phyloP scores from a whole-genome alignment of 2,113 vertebrate species.

The Antechinus stuartii region DNA sequence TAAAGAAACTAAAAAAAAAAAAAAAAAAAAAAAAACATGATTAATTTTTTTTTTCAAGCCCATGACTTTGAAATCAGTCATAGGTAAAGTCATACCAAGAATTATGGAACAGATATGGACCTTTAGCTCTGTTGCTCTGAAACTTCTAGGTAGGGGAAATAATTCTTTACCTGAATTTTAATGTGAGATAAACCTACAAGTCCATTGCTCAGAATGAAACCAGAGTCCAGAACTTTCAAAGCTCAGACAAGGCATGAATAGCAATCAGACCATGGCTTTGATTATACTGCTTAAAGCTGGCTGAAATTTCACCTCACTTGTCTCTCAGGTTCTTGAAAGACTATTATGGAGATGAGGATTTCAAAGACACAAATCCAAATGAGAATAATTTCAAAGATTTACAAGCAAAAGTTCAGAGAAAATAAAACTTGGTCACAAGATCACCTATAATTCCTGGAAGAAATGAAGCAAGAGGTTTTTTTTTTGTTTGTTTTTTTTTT shows the following conservation, averaged over 20 bases:
- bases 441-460: background rate
- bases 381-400: background rate
- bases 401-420: background rate
- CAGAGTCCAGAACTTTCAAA: background rate
- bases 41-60: background rate
- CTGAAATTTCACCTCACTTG: background rate
- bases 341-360: background rate
- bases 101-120: background rate
- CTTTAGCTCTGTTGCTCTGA: background rate
- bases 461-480: background rate
- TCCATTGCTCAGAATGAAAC: background rate
- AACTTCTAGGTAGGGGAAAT: background rate
- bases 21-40: background rate
- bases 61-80: background rate
- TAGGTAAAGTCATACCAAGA: background rate
- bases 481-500: background rate
- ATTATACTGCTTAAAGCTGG: background rate
- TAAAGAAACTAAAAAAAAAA: background rate
- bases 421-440: background rate
- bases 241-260: background rate
- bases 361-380: background rate
- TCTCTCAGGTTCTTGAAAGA: background rate
- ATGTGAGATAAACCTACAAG: background rate
- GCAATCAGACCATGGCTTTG: background rate
- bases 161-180: background rate